These are phyloP conservation scores for Ariopsis seemanni DNA, from an alignment of 2,113 vertebrate species.

Conservation along the genomic window DNA sequence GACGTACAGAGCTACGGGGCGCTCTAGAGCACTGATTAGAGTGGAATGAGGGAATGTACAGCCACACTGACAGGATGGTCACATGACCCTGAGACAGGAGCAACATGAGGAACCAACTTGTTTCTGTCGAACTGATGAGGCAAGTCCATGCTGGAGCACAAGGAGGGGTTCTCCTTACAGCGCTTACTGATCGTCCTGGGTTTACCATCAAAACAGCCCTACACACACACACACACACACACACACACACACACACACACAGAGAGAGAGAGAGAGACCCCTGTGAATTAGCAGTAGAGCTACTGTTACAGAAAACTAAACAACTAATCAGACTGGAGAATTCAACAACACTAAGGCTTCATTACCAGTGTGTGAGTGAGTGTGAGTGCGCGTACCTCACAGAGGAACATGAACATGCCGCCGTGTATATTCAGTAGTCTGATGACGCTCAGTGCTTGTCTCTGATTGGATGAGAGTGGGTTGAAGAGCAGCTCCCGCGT, in stretches of 20 bases:
- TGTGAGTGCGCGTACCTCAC: slow-evolving; percentile 77
- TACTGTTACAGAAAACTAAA: background rate
- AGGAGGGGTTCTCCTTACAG: slow-evolving; percentile 76
- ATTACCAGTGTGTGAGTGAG: background rate
- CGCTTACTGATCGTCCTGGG: slow-evolving; percentile 91
- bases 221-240: slow-evolving; percentile 5
- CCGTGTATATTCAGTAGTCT: slow-evolving; percentile 84
- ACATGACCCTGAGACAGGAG: background rate
- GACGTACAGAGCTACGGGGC: accelerated
- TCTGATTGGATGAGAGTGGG: slow-evolving; percentile 70
- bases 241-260: background rate
- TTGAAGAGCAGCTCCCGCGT: slow-evolving; percentile 86
- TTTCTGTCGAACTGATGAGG: slow-evolving; percentile 87
- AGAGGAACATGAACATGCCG: slow-evolving; percentile 91
- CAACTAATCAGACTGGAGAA: background rate
- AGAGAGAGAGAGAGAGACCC: too few species aligned
- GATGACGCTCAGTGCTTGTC: slow-evolving; percentile 78
- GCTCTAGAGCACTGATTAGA: too few species aligned
- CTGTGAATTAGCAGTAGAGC: background rate
- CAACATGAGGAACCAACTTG: slow-evolving; percentile 77
- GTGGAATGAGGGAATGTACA: too few species aligned
- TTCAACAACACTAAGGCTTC: background rate
- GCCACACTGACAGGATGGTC: background rate
- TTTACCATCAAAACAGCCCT: slow-evolving; percentile 92
- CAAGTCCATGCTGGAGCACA: slow-evolving; percentile 83